phyloP scores from a whole-genome alignment of 2,888 invertebrate genomes.

The Petrolisthes cinctipes region DNA sequence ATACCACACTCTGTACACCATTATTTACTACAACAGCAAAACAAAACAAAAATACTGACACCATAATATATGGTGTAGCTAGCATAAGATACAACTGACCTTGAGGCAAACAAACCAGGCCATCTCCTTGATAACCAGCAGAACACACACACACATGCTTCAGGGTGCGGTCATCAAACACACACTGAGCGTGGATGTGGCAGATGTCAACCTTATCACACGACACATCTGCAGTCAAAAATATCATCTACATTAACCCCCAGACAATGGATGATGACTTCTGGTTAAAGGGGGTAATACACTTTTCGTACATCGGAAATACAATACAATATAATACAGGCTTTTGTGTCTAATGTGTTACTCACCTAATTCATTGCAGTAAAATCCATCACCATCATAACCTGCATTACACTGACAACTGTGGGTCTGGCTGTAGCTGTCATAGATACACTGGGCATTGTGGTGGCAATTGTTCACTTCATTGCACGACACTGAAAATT shows the following conservation, averaged over 20 bases:
- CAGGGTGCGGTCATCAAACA: constrained; percentile 69
- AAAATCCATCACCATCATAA: constrained; percentile 72
- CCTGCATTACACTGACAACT: constrained; percentile 71
- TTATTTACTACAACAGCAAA: too few species aligned
- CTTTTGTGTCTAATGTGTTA: background rate
- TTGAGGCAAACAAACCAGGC: constrained; percentile 68
- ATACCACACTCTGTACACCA: too few species aligned
- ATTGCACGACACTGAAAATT: constrained; percentile 78
- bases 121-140: constrained; percentile 74
- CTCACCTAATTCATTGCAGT: constrained; percentile 68
- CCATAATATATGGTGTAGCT: too few species aligned
- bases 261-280: too few species aligned
- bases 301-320: too few species aligned
- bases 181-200: constrained; percentile 84
- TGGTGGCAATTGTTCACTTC: constrained; percentile 74
- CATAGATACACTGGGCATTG: constrained; percentile 68
- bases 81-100: constrained; percentile 17
- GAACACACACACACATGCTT: constrained; percentile 73
- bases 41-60: too few species aligned
- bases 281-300: too few species aligned
- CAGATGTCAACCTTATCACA: constrained; percentile 75
- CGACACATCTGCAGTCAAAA: constrained; percentile 67
- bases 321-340: background rate
- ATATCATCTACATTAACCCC: too few species aligned
- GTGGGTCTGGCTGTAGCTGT: constrained; percentile 66